Conservation (phyloP, 2,797 vertebrate genomes). For the Gadopsis marmoratus region DNA sequence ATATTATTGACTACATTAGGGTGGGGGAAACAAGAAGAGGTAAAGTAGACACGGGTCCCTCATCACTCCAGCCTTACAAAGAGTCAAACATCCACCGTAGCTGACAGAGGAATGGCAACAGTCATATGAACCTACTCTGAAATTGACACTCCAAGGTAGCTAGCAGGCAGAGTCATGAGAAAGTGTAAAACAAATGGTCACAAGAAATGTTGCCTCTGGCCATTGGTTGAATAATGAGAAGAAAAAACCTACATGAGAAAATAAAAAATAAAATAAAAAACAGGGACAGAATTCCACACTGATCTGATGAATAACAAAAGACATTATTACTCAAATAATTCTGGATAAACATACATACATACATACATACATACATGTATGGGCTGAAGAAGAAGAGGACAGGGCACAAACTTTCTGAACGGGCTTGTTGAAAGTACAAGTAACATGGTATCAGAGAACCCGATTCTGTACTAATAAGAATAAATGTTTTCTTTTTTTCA, state of each 20-base stretch:
- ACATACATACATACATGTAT: background rate
- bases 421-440: background rate
- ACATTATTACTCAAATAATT: background rate
- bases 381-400: background rate
- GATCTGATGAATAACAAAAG: background rate
- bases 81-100: constrained; percentile 28
- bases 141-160: background rate
- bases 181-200: background rate
- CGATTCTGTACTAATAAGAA: background rate
- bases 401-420: background rate
- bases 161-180: background rate
- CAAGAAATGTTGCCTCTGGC: background rate
- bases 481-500: background rate
- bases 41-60: background rate
- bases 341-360: background rate
- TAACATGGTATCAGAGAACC: background rate
- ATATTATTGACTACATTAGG: background rate
- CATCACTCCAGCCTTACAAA: background rate
- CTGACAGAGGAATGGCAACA: constrained; percentile 30
- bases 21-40: background rate
- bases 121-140: constrained; percentile 22
- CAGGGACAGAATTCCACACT: background rate
- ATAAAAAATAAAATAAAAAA: background rate
- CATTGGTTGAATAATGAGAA: background rate
- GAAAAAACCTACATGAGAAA: background rate